Base-by-base conservation (phyloP, 2,113 vertebrate genomes). In the Tetrax tetrax region DNA sequence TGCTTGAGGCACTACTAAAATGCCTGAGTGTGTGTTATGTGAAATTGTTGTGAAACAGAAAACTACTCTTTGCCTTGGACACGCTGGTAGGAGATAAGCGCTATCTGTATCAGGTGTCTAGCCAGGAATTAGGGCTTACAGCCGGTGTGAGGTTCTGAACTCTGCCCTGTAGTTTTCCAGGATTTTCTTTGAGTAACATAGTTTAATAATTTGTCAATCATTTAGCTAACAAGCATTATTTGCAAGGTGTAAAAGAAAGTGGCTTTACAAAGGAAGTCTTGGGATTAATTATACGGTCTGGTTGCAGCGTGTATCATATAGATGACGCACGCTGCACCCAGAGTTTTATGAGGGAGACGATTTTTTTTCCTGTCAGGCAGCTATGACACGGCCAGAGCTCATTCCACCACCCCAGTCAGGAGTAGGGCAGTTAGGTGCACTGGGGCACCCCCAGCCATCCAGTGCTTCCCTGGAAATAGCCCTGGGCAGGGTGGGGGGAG, bases 41-140 rank as follows among this genome's bases (percentile, higher is more conserved):
- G 65, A 79, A 94, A 87, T 87, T 28, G 8, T 64, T 84, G 87
- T 72, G 74, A 89, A 95, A 92, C 29, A 84, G 51, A 83, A 68
- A 91, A 84, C 57, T 87, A 35, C 37, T 83, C 56, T 69, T 77
- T 83, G 50, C 76, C 66, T 88, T 64, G 45, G 69, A 63, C 61
- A 37, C 1, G 1, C 21, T 38, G 16, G 35, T 54, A 89, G 51
- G 9, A 87, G 74, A 89, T 76, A 91, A 94, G 51, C 65, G 5
- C 69, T 94, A 74, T 78, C 89, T 87, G 15, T 12, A 48, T 37
- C 48, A 75, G 25, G 27, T 50, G 77, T 79, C 74, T 74, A 89
- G 84, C 33, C 53, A 56, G 76, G 57, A 85, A 76, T 71, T 29
- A 38, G 35, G 57, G 38, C 8, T 75, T 60, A 78, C 5, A 24